Evolutionary conservation across 92 coral and sea anemone species (phyloP).

Genomic region (Galaxea fascicularis): DNA sequence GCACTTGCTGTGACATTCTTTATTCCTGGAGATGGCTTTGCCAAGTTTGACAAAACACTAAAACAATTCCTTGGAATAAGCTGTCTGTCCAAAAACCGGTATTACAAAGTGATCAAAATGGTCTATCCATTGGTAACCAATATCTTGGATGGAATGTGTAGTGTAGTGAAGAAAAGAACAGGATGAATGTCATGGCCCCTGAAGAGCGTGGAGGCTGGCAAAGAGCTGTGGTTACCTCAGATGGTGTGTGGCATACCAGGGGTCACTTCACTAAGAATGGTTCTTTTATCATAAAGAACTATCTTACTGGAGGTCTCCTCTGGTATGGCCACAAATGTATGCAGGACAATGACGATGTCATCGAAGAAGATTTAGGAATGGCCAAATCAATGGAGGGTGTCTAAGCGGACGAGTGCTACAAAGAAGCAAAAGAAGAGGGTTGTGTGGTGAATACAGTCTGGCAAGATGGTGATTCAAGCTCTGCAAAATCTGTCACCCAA

Average conservation of each 20-base stretch:
- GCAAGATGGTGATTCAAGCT: slow-evolving; percentile 40
- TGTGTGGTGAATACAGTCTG: slow-evolving; percentile 17
- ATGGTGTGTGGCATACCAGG: slow-evolving; percentile 59
- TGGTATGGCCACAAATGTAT: slow-evolving; percentile 67
- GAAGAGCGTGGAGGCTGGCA: slow-evolving; percentile 39
- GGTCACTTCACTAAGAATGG: slow-evolving; percentile 67
- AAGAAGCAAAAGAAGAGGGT: slow-evolving; percentile 17
- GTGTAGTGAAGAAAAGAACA: too few species aligned
- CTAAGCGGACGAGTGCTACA: slow-evolving; percentile 37
- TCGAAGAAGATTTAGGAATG: slow-evolving; percentile 1
- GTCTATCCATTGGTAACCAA: slow-evolving; percentile 24
- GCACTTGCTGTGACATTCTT: too few species aligned
- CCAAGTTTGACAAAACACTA: background rate
- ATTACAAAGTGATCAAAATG: slow-evolving; percentile 31
- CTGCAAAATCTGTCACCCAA: background rate
- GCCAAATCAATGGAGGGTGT: background rate
- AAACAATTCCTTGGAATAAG: background rate
- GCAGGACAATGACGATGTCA: slow-evolving; percentile 41
- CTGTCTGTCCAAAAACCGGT: background rate
- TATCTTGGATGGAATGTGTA: slow-evolving; percentile 31
- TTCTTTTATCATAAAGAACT: slow-evolving; percentile 52
- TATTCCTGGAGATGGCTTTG: background rate
- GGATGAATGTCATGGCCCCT: background rate
- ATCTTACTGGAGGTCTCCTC: slow-evolving; percentile 55
- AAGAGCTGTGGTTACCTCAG: slow-evolving; percentile 40